These are phyloP conservation scores for Erythrocercus mccallii DNA, from an alignment of 2,113 vertebrate species.

Conservation along the genomic window DNA sequence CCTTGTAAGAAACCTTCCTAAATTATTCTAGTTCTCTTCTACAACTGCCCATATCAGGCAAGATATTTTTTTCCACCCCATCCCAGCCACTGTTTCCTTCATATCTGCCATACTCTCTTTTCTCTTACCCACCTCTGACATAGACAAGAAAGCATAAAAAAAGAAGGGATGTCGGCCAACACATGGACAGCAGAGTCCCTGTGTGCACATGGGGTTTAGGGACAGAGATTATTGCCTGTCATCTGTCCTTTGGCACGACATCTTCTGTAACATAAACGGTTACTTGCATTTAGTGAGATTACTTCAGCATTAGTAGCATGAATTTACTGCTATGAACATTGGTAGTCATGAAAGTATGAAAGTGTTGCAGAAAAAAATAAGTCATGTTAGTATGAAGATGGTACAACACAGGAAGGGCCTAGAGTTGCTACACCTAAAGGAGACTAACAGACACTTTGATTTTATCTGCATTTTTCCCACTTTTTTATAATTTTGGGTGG, in stretches of 20 bases:
- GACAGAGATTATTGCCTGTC: background rate
- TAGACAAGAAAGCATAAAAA: background rate
- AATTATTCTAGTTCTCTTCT: background rate
- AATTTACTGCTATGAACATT: background rate
- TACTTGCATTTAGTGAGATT: background rate
- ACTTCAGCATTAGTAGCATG: background rate
- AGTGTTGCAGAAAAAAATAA: background rate
- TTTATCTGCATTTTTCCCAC: background rate
- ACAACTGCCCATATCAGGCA: accelerated
- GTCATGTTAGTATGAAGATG: background rate
- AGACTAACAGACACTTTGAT: background rate
- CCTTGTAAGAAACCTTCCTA: background rate
- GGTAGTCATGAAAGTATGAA: background rate
- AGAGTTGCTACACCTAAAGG: background rate
- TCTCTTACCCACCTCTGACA: background rate
- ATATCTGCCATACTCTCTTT: background rate
- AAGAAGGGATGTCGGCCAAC: background rate
- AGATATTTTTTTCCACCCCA: background rate
- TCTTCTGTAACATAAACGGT: background rate
- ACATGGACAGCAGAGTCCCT: accelerated
- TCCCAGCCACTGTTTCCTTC: background rate
- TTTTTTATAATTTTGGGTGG: background rate
- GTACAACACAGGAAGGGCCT: background rate
- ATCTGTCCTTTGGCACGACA: background rate
- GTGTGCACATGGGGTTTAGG: background rate